phyloP scores from a whole-genome alignment of 2,888 invertebrate species.

The Dilophus febrilis region DNA sequence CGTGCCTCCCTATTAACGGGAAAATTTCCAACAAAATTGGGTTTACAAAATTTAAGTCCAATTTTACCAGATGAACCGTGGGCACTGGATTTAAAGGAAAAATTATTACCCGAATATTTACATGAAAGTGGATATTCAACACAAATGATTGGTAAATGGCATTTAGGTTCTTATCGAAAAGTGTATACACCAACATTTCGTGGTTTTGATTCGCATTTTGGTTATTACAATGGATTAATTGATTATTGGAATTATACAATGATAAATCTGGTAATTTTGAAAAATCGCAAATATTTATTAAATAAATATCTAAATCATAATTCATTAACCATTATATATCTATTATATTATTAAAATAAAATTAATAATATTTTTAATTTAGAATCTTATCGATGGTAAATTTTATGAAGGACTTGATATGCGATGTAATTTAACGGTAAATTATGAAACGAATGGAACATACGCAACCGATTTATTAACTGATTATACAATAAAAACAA shows the following conservation, averaged over 20 bases:
- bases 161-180: conserved; percentile 52
- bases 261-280: conserved; percentile 16
- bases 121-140: conserved; percentile 60
- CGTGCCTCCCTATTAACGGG: conserved; percentile 69
- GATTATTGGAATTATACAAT: conserved; percentile 59
- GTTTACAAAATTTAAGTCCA: background rate
- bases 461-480: conserved; percentile 59
- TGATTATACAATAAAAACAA: conserved; percentile 43
- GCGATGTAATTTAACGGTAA: conserved; percentile 32
- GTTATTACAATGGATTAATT: conserved; percentile 66
- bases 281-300: too few relatives aligned
- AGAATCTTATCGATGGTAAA: too few relatives aligned
- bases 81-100: conserved; percentile 41
- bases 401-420: conserved; percentile 31
- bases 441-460: conserved; percentile 34
- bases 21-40: conserved; percentile 45
- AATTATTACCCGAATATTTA: conserved; percentile 49
- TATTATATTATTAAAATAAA: too few relatives aligned
- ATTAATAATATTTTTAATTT: too few relatives aligned
- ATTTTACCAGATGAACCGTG: background rate
- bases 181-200: conserved; percentile 45
- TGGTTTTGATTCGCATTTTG: conserved; percentile 69
- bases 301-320: too few relatives aligned
- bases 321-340: too few relatives aligned
- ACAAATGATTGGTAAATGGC: conserved; percentile 82